Percentiles rank a stretch among this genome's conserved stretches.
Conservation (phyloP, 2,113 vertebrate species). For the Kryptolebias marmoratus region DNA sequence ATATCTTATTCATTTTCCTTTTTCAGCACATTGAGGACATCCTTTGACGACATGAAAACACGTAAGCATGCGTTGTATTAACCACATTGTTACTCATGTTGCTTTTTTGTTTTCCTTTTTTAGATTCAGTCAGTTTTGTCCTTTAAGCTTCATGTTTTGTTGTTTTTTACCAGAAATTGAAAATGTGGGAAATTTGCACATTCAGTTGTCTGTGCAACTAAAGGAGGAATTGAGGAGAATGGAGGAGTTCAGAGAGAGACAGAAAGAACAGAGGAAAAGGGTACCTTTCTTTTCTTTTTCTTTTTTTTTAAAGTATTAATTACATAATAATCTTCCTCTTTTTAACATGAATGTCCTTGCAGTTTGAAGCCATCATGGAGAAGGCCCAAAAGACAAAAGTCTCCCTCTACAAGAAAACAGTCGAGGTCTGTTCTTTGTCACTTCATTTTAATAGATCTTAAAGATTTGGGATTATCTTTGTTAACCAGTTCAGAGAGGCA, state of each 20-base stretch:
- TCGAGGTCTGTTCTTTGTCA: slow-evolving; percentile 83
- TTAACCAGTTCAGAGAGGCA: not conserved
- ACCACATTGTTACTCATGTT: not conserved
- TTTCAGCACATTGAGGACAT: slow-evolving; percentile 87
- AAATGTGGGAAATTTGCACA: slow-evolving; percentile 89
- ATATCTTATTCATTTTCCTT: slow-evolving; percentile 1
- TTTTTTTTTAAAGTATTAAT: not conserved
- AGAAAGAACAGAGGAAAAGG: slow-evolving; percentile 96
- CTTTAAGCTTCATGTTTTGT: not conserved
- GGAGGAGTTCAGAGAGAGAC: slow-evolving; percentile 91
- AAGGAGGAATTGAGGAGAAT: slow-evolving; percentile 90
- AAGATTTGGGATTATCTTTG: not conserved
- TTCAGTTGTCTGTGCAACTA: slow-evolving; percentile 86
- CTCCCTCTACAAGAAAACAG: slow-evolving; percentile 89
- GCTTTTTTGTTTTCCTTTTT: not conserved
- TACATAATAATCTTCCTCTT: not conserved
- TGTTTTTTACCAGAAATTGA: slow-evolving; percentile 85
- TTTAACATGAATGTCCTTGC: not conserved
- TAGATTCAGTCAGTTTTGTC: not conserved
- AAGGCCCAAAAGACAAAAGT: slow-evolving; percentile 91
- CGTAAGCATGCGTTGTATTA: slow-evolving; percentile 79
- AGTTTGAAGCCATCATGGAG: slow-evolving; percentile 92
- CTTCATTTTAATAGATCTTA: not conserved
- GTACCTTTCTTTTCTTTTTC: slow-evolving; percentile 62
- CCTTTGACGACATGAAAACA: slow-evolving; percentile 90